These are phyloP conservation scores for Oligia latruncula DNA, from an alignment of 2,888 invertebrate genomes.

Conservation along the genomic window DNA sequence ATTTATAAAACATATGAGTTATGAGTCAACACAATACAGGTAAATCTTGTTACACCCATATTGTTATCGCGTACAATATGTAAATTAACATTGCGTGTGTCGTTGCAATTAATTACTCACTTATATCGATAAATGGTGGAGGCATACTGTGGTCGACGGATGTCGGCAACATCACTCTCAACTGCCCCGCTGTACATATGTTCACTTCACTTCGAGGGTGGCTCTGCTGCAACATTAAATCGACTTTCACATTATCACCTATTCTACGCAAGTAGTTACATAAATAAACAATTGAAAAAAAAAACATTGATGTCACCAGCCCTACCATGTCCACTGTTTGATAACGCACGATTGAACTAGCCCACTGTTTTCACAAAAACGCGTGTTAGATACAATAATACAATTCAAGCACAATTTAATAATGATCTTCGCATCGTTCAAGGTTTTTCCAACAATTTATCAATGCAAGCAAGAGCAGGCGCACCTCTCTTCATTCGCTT, in stretches of 20 bases:
- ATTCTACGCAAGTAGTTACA: constrained; percentile 77
- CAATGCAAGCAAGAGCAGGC: constrained; percentile 64
- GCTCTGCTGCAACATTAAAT: constrained; percentile 82
- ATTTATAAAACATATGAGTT: constrained; percentile 39
- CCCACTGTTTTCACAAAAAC: constrained; percentile 56
- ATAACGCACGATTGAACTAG: constrained; percentile 47
- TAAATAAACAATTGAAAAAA: constrained; percentile 84
- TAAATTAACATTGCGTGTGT: constrained; percentile 41
- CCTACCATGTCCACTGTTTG: constrained; percentile 72
- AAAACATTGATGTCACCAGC: constrained; percentile 69
- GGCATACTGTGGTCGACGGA: constrained; percentile 79
- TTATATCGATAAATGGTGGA: constrained; percentile 83
- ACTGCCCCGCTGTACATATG: constrained; percentile 79
- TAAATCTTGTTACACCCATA: constrained; percentile 49
- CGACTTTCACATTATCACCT: constrained; percentile 77
- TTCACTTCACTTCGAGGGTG: constrained; percentile 78
- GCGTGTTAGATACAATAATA: constrained; percentile 59
- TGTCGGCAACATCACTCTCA: constrained; percentile 84
- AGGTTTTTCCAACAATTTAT: constrained; percentile 75
- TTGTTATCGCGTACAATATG: constrained; percentile 54
- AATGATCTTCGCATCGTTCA: constrained; percentile 75
- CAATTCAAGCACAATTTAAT: constrained; percentile 68
- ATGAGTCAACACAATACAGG: constrained; percentile 49
- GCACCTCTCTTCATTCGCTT: constrained; percentile 68
- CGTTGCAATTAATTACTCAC: constrained; percentile 73